phyloP scores from a whole-genome alignment of 2,797 vertebrate genomes.

The Micropoecilia bifurca region DNA sequence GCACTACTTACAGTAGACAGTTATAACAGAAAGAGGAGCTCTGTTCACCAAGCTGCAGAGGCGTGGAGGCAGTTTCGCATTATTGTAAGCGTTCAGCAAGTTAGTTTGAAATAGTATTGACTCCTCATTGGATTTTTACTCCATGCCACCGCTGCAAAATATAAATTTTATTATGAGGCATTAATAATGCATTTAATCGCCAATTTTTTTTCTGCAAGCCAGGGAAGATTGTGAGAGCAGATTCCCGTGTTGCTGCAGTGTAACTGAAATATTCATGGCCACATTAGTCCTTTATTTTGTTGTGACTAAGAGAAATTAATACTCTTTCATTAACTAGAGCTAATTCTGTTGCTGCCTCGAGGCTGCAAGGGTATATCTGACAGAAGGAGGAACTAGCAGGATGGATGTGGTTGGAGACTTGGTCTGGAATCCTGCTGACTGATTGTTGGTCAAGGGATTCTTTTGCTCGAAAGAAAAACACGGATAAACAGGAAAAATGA shows the following conservation, averaged over 20 bases:
- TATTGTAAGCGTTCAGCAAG: constrained; percentile 65
- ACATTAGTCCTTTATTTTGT: constrained; percentile 85
- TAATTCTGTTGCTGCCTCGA: constrained; percentile 73
- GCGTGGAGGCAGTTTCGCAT: constrained; percentile 51
- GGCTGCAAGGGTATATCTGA: constrained; percentile 57
- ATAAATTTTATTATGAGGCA: constrained; percentile 74
- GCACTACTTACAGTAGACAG: constrained; percentile 56
- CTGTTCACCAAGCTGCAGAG: constrained; percentile 27
- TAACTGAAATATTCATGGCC: constrained; percentile 83
- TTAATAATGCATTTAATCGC: constrained; percentile 76
- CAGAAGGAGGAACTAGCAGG: constrained; percentile 76
- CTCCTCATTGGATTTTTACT: constrained; percentile 65
- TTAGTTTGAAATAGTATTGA: constrained; percentile 66
- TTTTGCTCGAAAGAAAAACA: constrained; percentile 52
- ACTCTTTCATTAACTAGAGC: constrained; percentile 78
- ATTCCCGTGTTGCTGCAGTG: constrained; percentile 66
- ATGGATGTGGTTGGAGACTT: constrained; percentile 70
- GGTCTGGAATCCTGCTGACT: constrained; percentile 74
- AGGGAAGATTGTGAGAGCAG: constrained; percentile 52
- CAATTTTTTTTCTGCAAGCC: constrained; percentile 61
- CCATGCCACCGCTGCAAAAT: constrained; percentile 57
- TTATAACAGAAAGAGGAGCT: constrained; percentile 52
- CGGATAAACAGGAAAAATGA: constrained; percentile 43
- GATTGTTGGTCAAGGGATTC: constrained; percentile 63
- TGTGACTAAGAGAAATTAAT: constrained; percentile 84